Conservation (phyloP, 2,797 vertebrate species). For the Acrossocheilus fasciatus region DNA sequence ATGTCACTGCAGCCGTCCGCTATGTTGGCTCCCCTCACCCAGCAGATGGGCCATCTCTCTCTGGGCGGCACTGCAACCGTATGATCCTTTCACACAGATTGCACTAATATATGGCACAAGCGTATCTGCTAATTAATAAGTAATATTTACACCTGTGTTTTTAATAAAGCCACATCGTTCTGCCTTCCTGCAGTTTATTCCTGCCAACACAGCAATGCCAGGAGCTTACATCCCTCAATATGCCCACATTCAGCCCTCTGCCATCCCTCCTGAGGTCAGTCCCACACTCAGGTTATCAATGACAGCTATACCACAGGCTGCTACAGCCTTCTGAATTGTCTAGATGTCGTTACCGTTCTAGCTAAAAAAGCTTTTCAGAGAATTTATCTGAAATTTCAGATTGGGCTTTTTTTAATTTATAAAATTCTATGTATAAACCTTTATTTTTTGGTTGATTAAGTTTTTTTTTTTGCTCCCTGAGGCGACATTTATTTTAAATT, state of each 20-base stretch:
- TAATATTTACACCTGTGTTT: conserved; percentile 38
- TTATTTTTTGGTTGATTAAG: too few species aligned
- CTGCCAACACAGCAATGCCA: conserved; percentile 93
- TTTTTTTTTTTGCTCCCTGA: not conserved
- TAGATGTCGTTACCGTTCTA: not conserved
- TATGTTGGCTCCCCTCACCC: conserved; percentile 91
- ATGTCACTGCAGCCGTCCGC: conserved; percentile 97
- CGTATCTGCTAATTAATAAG: conserved; percentile 25
- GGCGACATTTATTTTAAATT: not conserved
- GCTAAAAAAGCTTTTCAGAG: not conserved
- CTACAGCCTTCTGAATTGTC: not conserved
- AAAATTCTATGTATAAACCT: not conserved
- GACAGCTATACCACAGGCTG: not conserved
- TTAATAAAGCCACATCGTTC: conserved; percentile 22
- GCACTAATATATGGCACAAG: conserved; percentile 11
- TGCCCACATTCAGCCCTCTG: conserved; percentile 88
- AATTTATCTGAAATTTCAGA: not conserved
- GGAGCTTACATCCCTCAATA: conserved; percentile 97
- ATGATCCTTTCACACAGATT: conserved; percentile 71
- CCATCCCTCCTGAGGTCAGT: conserved; percentile 87
- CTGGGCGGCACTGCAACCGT: conserved; percentile 95
- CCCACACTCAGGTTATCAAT: not conserved
- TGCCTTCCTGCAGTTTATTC: conserved; percentile 88
- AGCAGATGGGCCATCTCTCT: conserved; percentile 99
- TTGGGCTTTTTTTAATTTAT: not conserved